Percentiles rank a stretch among this genome's conserved stretches.
These are phyloP conservation scores for Ophiodon elongatus DNA, from an alignment of 2,113 vertebrate genomes.

Conservation along the genomic window DNA sequence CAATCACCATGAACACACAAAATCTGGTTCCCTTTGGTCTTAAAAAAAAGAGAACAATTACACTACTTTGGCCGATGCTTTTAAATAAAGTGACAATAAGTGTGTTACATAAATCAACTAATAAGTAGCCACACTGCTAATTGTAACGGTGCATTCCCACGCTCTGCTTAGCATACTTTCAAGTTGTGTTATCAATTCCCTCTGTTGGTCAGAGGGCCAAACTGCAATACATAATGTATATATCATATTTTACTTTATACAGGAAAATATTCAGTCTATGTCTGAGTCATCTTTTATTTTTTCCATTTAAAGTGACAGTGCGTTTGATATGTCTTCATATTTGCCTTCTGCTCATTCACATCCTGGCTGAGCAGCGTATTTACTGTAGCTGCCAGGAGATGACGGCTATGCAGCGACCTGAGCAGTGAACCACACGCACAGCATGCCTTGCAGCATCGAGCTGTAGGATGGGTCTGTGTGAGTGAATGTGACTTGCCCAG, in stretches of 20 bases:
- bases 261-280: neutral
- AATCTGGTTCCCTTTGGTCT: neutral
- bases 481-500: slow-evolving; percentile 61
- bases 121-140: too few species aligned
- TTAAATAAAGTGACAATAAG: neutral
- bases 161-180: neutral
- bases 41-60: neutral
- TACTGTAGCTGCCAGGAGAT: slow-evolving; percentile 41
- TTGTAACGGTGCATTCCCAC: neutral
- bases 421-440: slow-evolving; percentile 61
- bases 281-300: neutral
- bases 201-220: slow-evolving; percentile 20
- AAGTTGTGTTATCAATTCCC: slow-evolving; percentile 12
- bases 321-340: slow-evolving; percentile 23
- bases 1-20: neutral
- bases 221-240: neutral
- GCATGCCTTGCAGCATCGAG: slow-evolving; percentile 55
- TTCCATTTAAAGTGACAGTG: neutral
- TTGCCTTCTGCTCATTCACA: slow-evolving; percentile 3
- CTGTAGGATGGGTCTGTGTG: slow-evolving; percentile 48
- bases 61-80: neutral
- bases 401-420: slow-evolving; percentile 57
- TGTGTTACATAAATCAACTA: neutral
- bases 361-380: slow-evolving; percentile 14
- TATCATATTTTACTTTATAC: neutral